Evolutionary conservation across 2,888 invertebrate genomes (phyloP), one percentile per base, ranked within the genome.

Genomic region (Tridacna gigas): DNA sequence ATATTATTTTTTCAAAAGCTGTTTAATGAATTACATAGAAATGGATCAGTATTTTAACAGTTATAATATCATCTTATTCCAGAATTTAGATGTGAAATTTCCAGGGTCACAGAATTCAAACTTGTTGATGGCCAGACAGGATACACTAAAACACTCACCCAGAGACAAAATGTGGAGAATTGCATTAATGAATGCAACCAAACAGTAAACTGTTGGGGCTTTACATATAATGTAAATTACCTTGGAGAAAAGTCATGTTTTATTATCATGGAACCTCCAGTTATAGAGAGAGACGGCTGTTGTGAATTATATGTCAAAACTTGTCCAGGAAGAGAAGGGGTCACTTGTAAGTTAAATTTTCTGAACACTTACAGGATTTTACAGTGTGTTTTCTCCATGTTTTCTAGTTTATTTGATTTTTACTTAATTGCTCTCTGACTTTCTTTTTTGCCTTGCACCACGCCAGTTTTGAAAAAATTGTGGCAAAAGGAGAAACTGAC

Each of bases 261-360:
- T n/a, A 80, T 89, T 18, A 65, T 89, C 11, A 77, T 60, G n/a
- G 78, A 81, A 56, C 79, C 89, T 22, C 86, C 88, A 3, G 25
- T 71, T 0, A 78, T 89, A 15, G 66, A 84, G 12, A 61, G 74
- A 15, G 82, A 88, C 22, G 65, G 65, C 0, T 84, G 88, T 28
- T 89, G 89, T 79, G 85, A 89, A 61, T 37, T 91, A 18, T 88
- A 88, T 61, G 80, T 91, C 15, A 91, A 90, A 67, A 90, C 90
- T 0, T 91, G 91, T 85, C 91, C 91, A 0, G 65, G 73, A 0
- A 60, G 74, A 51, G 63, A 61, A 0, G 79, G 77, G 5, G 51
- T 79, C 28, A 66, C 86, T 60, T 71, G 90, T 90, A 85, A 75
- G 87, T 66, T 0, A 5, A 22, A 65, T 26, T 37, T 37, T 37